Conservation (phyloP, 1,140 invertebrate genomes). For the Penaeus japonicus region DNA sequence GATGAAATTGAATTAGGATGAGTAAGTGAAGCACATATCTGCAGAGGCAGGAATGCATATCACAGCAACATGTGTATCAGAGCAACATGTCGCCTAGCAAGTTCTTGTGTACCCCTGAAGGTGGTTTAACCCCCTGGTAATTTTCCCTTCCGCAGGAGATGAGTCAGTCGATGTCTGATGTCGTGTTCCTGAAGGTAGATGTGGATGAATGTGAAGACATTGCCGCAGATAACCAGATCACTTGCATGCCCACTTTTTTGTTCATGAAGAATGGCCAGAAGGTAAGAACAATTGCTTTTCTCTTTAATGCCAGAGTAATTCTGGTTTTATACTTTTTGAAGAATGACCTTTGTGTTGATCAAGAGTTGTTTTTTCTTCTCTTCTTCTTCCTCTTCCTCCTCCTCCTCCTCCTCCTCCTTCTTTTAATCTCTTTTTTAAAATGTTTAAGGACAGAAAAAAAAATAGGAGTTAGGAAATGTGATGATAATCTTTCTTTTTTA, state of each 20-base stretch:
- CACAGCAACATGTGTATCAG: no score
- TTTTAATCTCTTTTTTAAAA: no score
- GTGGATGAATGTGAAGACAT: constrained; percentile 89
- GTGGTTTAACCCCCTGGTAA: not conserved
- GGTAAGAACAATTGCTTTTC: constrained; percentile 64
- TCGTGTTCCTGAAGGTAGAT: constrained; percentile 75
- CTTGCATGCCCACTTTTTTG: constrained; percentile 92
- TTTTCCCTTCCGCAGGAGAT: constrained; percentile 69
- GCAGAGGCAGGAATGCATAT: no score
- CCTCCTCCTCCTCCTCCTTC: no score
- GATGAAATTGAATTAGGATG: no score
- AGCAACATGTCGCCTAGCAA: not conserved
- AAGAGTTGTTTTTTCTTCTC: no score
- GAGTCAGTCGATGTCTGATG: constrained; percentile 65
- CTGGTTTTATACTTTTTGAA: not conserved
- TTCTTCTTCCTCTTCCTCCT: no score
- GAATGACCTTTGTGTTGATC: no score
- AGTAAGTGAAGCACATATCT: no score
- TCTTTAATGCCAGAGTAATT: not conserved
- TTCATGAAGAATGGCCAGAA: constrained; percentile 81
- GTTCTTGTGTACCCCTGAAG: not conserved
- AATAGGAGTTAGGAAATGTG: no score
- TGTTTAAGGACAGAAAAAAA: no score
- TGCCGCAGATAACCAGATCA: constrained; percentile 79
- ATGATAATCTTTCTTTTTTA: no score